These are phyloP conservation scores for Mythimna loreyi DNA, from an alignment of 2,888 invertebrate genomes.

Conservation along the genomic window DNA sequence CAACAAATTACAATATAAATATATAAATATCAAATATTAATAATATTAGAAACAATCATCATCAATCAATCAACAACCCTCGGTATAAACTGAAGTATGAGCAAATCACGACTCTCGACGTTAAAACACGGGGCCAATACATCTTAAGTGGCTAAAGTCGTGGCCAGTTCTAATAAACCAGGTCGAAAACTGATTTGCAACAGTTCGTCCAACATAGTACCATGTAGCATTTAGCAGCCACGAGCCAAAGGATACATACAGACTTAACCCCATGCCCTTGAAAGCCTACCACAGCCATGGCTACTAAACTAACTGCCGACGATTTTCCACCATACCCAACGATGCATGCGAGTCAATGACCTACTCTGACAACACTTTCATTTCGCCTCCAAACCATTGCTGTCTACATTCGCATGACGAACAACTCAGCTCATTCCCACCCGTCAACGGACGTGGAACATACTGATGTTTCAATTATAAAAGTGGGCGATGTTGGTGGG, in stretches of 20 bases:
- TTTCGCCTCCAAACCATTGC: slow-evolving; percentile 55
- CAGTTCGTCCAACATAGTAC: slow-evolving; percentile 21
- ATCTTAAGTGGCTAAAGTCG: neutral
- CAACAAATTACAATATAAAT: too few relatives aligned
- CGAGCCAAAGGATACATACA: slow-evolving; percentile 45
- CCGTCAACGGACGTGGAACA: slow-evolving; percentile 49
- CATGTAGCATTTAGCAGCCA: slow-evolving; percentile 29
- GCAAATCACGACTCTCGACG: neutral
- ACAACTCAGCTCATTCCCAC: neutral
- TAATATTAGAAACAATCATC: neutral
- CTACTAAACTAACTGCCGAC: slow-evolving; percentile 60
- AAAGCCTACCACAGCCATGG: slow-evolving; percentile 58
- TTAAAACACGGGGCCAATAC: neutral
- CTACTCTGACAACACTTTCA: slow-evolving; percentile 70
- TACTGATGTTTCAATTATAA: slow-evolving; percentile 51
- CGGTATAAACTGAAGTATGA: neutral
- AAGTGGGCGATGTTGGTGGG: slow-evolving; percentile 49
- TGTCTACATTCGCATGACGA: slow-evolving; percentile 38
- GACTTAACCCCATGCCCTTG: slow-evolving; percentile 63
- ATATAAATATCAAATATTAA: neutral
- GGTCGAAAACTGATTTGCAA: slow-evolving; percentile 20
- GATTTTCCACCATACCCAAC: slow-evolving; percentile 71
- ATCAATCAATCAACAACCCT: too few relatives aligned
- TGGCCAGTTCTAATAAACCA: slow-evolving; percentile 5
- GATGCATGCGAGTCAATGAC: slow-evolving; percentile 74